Base-by-base conservation (phyloP, 2,888 invertebrate genomes). In the Ophion obscuratus region DNA sequence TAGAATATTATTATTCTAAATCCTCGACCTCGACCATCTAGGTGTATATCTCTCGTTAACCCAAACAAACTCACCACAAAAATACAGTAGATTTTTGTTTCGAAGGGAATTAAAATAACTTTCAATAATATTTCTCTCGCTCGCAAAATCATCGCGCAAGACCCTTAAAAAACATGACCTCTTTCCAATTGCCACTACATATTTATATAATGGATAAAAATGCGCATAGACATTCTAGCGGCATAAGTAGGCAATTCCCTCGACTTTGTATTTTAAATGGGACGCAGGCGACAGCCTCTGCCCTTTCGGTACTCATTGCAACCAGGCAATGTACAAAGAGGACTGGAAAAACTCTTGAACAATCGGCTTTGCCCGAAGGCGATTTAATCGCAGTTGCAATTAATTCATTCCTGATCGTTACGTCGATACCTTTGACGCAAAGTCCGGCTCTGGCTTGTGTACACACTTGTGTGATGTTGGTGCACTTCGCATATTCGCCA, bases 361-460 rank as follows among this genome's bases (percentile, higher is more conserved):
- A 47, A 40, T 66, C 11, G 27, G 40, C 53, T 40, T 27, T n/a
- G 20, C 2, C 36, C 40, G 7, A n/a, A 14, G 31, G n/a, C 20
- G 62, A 57, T 61, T 84, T 76, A 71, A 71, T 71, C 31, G 53
- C 20, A 68, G 80, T 68, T 67, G 76, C 83, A 83, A 81, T 83
- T 83, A 81, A 83, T 78, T 77, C 77, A 62, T 77, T 73, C 10
- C 24, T 59, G 68, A 14, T 70, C 11, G 31, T 68, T 24, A 73
- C 70, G 74, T 11, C 57, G 68, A 78, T 81, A 78, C 77, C 83
- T 83, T 86, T 86, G 86, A 86, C 78, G 83, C 64, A 77, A 71
- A 59, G 59, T 59, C n/a, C 9, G 20, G 64, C 61, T 24, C 81
- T 24, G 2, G 27, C 27, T 10, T 9, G 40, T 36, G 47, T 17